Percentiles rank a stretch among this genome's conserved stretches.
phyloP scores from a whole-genome alignment of 2,797 vertebrate species.

The Acanthurus leucopareius region DNA sequence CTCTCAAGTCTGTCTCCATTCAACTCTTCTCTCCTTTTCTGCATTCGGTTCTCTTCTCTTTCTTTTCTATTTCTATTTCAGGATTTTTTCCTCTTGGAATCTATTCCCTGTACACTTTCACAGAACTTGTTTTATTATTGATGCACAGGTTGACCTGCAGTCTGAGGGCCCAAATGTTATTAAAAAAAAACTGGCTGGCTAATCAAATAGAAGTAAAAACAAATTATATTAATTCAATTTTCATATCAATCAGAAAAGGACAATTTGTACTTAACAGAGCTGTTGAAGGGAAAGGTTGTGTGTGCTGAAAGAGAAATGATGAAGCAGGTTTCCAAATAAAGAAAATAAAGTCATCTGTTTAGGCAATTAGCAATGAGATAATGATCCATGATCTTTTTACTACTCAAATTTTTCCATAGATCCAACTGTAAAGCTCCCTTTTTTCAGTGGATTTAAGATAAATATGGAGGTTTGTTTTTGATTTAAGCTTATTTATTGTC shows the following conservation, averaged over 20 bases:
- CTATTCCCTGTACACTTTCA: constrained; percentile 16
- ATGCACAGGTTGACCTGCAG: background rate
- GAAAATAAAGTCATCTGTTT: background rate
- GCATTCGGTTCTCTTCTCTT: constrained; percentile 23
- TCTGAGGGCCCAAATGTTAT: background rate
- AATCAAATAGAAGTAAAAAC: background rate
- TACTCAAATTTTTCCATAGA: background rate
- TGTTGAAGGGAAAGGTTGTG: background rate
- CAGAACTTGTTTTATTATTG: constrained; percentile 9
- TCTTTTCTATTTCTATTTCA: constrained; percentile 15
- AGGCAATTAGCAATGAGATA: background rate
- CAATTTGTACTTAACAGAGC: background rate
- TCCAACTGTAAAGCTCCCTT: background rate
- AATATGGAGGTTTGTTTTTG: background rate
- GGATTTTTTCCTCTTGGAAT: constrained; percentile 24
- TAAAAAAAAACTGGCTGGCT: background rate
- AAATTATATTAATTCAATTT: background rate
- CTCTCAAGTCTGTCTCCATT: constrained; percentile 33
- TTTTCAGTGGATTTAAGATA: background rate
- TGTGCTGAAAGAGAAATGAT: background rate
- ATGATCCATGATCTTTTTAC: background rate
- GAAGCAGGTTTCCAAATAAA: background rate
- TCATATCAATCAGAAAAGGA: background rate
- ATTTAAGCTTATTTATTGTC: background rate
- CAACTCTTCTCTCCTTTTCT: constrained; percentile 28